Base-by-base conservation (phyloP, 2,888 invertebrate genomes). In the Drosophila gaucha region DNA sequence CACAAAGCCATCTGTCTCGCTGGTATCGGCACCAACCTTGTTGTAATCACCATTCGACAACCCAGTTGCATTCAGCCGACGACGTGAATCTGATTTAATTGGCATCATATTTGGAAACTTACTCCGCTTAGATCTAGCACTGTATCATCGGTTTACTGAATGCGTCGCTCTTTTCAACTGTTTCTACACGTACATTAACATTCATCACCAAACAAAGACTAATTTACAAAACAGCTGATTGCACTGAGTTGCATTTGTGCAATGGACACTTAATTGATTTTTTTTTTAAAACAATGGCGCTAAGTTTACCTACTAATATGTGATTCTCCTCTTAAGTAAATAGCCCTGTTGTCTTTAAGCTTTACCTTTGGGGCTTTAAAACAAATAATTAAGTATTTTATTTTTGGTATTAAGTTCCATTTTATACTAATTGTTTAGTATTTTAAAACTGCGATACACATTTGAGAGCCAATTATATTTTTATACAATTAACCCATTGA, bases 1-100 rank as follows among this genome's bases (percentile, higher is more conserved):
- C 0, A 83, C 65, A 16, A 86, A 82, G 5, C 84, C 82, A 67
- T 83, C 82, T 14, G 67, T 44, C 35, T 78, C 85, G 22, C 39
- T 43, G 0, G 6, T 14, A 6, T n/a, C 64, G 18, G 59, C 69
- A 6, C 5, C 20, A 9, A 65, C 60, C 41, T 86, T 86, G 5
- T 18, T 22, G 12, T 57, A 70, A 1, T 65, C 68, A 14, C 33
- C 41, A 20, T 20, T 31, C 24, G 43, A 3, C 4, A 46, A 26
- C 1, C 30, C 44, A 2, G 51, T 52, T 2, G 52, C 46, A 49
- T 80, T 86, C 20, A 80, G 57, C 4, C 80, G 80, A 0, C 71
- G 68, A 10, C 80, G 66, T 1, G 86, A 86, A 22, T 76, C 68
- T 3, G 84, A 51, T 55, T 76, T 76, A 22, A 50, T 52, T 20